Evolutionary conservation across 2,888 invertebrate species (phyloP).

Genomic region (Sphaerophoria taeniata): DNA sequence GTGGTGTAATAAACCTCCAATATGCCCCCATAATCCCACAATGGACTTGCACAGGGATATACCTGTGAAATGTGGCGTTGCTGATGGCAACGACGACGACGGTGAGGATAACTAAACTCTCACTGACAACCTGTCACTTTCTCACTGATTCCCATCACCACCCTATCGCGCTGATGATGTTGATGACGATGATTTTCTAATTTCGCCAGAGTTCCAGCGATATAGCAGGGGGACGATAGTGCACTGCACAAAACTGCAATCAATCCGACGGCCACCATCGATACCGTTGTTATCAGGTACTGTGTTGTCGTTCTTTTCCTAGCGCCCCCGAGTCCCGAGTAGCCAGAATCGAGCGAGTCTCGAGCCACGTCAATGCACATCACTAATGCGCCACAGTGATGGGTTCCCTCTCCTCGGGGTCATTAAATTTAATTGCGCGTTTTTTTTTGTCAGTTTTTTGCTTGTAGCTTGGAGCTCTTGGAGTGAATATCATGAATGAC

Average conservation of each 20-base stretch:
- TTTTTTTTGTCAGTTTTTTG: constrained; percentile 35
- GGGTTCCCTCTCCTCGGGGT: constrained; percentile 69
- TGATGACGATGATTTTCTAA: constrained; percentile 70
- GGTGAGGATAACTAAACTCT: constrained; percentile 13
- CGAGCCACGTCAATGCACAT: constrained; percentile 53
- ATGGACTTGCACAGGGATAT: constrained; percentile 45
- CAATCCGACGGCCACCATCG: constrained; percentile 64
- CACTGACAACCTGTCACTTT: constrained; percentile 71
- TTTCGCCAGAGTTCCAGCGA: constrained; percentile 64
- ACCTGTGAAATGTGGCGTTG: constrained; percentile 57
- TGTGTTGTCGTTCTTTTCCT: constrained; percentile 41
- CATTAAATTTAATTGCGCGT: constrained; percentile 71
- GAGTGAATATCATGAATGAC: constrained; percentile 21
- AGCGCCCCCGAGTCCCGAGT: not conserved
- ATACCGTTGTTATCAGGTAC: constrained; percentile 72
- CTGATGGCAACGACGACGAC: not conserved
- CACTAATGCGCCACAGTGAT: constrained; percentile 50
- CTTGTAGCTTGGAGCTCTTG: not conserved
- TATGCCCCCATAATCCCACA: constrained; percentile 66
- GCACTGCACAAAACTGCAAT: constrained; percentile 55
- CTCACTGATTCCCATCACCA: constrained; percentile 31
- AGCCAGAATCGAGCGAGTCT: constrained; percentile 47
- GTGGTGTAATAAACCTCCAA: constrained; percentile 72
- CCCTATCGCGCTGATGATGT: constrained; percentile 50
- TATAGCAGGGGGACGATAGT: constrained; percentile 67